Percentiles rank a stretch among this genome's conserved stretches.
phyloP scores from a whole-genome alignment of 2,797 vertebrate genomes.

The Miichthys miiuy region DNA sequence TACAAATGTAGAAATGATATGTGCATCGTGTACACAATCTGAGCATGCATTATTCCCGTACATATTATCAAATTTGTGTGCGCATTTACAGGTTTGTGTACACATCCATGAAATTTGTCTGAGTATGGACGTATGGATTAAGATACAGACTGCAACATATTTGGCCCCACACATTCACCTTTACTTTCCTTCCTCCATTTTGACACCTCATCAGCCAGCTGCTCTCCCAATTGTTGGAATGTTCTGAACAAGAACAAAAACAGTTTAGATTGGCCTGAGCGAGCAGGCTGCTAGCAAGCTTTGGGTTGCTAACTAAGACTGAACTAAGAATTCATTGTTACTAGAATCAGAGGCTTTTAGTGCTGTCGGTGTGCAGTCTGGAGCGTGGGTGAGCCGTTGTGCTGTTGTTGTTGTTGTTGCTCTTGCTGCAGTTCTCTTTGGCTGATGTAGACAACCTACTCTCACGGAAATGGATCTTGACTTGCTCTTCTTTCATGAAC shows the following conservation, averaged over 20 bases:
- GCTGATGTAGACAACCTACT: constrained; percentile 75
- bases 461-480: constrained; percentile 89
- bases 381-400: constrained; percentile 70
- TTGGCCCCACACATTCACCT: constrained; percentile 19
- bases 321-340: background rate
- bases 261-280: constrained; percentile 29
- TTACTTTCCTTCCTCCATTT: background rate
- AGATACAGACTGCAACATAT: background rate
- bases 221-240: constrained; percentile 84
- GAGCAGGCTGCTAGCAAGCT: constrained; percentile 10
- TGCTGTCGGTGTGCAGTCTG: constrained; percentile 60
- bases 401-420: constrained; percentile 85
- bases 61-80: background rate
- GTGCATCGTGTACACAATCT: constrained; percentile 19
- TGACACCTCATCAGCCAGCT: constrained; percentile 26
- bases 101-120: background rate
- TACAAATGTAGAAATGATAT: constrained; percentile 17
- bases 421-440: constrained; percentile 79
- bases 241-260: constrained; percentile 72
- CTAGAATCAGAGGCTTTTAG: constrained; percentile 59
- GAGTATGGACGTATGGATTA: background rate
- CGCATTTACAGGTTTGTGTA: constrained; percentile 2
- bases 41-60: background rate
- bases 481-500: constrained; percentile 96
- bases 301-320: constrained; percentile 26